Percentiles rank a stretch among this genome's conserved stretches.
Evolutionary conservation across 2,797 vertebrate genomes (phyloP).

Genomic region (Dromococcyx pavoninus): DNA sequence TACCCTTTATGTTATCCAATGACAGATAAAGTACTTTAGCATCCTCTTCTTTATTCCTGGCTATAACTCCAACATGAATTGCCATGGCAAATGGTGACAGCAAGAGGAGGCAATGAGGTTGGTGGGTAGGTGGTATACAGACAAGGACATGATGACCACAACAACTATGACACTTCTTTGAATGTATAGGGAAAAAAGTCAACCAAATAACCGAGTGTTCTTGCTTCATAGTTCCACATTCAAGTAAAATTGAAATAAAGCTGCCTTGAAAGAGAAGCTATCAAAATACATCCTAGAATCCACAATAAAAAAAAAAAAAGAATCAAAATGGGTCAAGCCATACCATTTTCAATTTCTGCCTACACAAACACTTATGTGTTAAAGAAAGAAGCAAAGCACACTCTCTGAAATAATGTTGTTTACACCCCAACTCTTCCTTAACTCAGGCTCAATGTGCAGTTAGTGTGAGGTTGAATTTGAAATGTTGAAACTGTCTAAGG

Average conservation of each 20-base stretch:
- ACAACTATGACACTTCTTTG: background rate
- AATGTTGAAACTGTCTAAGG: background rate
- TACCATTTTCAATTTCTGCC: background rate
- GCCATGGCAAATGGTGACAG: background rate
- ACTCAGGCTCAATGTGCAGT: background rate
- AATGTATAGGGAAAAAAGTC: background rate
- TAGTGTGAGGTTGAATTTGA: background rate
- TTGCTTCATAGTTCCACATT: background rate
- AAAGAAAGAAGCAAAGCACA: background rate
- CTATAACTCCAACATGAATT: background rate
- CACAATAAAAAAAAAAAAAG: background rate
- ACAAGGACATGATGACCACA: background rate
- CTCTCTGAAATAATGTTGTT: background rate
- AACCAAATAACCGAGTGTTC: background rate
- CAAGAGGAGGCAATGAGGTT: background rate
- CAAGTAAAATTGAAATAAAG: background rate
- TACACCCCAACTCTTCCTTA: background rate
- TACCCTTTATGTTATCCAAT: background rate
- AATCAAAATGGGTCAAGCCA: background rate
- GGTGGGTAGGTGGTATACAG: background rate
- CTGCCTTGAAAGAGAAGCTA: background rate
- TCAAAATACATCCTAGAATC: background rate
- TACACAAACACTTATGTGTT: background rate
- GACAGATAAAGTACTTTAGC: background rate
- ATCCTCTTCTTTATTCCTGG: background rate